Percentiles rank a stretch among this genome's conserved stretches.
Conservation (phyloP, 1,140 invertebrate species). For the Dysdera silvatica region DNA sequence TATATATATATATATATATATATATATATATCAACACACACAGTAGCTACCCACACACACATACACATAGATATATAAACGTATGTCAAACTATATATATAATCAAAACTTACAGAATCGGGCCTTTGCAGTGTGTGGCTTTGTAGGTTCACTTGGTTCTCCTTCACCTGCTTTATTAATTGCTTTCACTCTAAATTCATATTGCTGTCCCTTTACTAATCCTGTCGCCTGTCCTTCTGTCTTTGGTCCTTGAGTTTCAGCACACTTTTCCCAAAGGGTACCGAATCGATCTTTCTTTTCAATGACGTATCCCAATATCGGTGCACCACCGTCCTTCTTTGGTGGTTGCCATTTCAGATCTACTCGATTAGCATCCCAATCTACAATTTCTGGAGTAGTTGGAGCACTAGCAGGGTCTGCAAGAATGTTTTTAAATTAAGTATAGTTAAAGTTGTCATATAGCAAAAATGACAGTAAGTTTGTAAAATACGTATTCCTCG, state of each 20-base stretch:
- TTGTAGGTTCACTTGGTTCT: constrained; percentile 60
- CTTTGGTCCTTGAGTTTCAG: constrained; percentile 55
- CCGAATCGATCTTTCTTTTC: constrained; percentile 93
- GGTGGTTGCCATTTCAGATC: constrained; percentile 85
- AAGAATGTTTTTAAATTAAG: no score
- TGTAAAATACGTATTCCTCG: no score
- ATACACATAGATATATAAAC: no score
- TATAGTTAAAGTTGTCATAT: no score
- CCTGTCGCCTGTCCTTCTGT: constrained; percentile 74
- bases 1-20: no score
- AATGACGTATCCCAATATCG: constrained; percentile 90
- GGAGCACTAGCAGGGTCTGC: constrained; percentile 62
- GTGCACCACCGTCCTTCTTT: constrained; percentile 81
- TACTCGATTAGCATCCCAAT: constrained; percentile 88
- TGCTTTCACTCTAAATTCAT: constrained; percentile 85
- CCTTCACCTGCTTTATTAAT: constrained; percentile 90
- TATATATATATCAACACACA: no score
- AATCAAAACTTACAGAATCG: constrained; percentile 38
- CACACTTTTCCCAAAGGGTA: constrained; percentile 74
- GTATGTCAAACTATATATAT: no score
- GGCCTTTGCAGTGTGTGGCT: constrained; percentile 41
- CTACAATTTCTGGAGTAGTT: constrained; percentile 74
- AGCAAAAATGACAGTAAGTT: no score
- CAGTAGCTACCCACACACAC: no score
- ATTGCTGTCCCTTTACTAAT: constrained; percentile 76